phyloP scores from a whole-genome alignment of 2,888 invertebrate genomes.

The Callyntrura sp. region DNA sequence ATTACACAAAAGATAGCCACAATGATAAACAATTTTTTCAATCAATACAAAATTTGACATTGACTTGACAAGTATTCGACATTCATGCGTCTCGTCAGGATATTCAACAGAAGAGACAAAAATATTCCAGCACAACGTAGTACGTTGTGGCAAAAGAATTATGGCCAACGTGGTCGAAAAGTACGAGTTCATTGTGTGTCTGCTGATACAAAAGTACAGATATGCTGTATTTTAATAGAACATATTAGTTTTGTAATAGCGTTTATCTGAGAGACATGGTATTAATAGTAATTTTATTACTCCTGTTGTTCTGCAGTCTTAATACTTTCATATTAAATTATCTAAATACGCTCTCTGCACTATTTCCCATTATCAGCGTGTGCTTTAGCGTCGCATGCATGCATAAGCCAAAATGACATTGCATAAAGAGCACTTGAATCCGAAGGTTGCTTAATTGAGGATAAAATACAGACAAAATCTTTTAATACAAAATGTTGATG shows the following conservation, averaged over 20 bases:
- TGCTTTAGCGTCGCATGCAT: conserved; percentile 19
- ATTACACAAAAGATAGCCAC: not conserved
- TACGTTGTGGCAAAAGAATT: too few species aligned
- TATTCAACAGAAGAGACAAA: not conserved
- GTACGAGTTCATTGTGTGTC: conserved; percentile 54
- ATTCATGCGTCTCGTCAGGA: conserved; percentile 21
- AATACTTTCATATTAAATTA: not conserved
- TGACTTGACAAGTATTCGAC: conserved; percentile 39
- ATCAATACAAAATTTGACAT: conserved; percentile 29
- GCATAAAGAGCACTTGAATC: conserved; percentile 63
- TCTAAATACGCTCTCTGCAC: not conserved
- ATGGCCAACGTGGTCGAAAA: not conserved
- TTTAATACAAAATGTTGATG: conserved; percentile 33
- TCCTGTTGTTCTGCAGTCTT: not conserved
- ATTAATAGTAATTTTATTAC: not conserved
- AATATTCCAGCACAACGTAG: not conserved
- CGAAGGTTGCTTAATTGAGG: conserved; percentile 78
- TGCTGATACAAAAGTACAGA: not conserved
- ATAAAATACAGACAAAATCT: conserved; percentile 72
- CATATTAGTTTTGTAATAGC: not conserved
- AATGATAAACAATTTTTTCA: not conserved
- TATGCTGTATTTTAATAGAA: not conserved
- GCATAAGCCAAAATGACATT: conserved; percentile 57
- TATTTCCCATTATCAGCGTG: conserved; percentile 8
- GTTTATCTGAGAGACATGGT: not conserved